Conservation (phyloP, 1,140 invertebrate species). For the Eumaeus atala region DNA sequence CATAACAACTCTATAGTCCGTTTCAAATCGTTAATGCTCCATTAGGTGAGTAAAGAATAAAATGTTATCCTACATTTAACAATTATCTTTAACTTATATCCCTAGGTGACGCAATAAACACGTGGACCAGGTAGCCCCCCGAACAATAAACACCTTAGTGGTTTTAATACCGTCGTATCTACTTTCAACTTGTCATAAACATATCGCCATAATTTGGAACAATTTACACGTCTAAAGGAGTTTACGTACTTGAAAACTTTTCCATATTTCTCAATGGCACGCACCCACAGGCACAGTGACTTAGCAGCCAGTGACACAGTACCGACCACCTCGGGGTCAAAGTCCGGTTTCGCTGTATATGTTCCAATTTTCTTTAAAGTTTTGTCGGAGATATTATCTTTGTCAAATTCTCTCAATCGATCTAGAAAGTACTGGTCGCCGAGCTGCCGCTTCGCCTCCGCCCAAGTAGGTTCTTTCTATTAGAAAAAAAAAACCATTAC, state of each 20-base stretch:
- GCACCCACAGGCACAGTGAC: conserved; percentile 91
- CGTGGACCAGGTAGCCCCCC: too few species aligned
- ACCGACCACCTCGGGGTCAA: conserved; percentile 89
- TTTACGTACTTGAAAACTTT: conserved; percentile 81
- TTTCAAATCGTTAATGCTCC: too few species aligned
- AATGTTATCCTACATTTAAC: too few species aligned
- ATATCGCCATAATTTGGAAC: too few species aligned
- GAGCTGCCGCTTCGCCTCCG: conserved; percentile 88
- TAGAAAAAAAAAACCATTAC: conserved; percentile 7
- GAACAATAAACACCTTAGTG: too few species aligned
- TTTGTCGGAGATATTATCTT: conserved; percentile 77
- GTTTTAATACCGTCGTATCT: too few species aligned
- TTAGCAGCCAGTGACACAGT: conserved; percentile 87
- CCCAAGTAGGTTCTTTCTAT: conserved; percentile 85
- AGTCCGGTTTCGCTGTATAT: conserved; percentile 87
- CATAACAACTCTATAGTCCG: too few species aligned
- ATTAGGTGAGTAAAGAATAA: too few species aligned
- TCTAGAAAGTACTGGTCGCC: conserved; percentile 85
- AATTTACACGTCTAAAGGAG: too few species aligned
- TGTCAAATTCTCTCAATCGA: conserved; percentile 88
- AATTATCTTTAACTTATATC: too few species aligned
- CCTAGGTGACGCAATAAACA: too few species aligned
- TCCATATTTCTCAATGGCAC: conserved; percentile 84
- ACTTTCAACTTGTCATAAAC: too few species aligned
- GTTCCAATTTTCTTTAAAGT: conserved; percentile 73